Percentiles rank a stretch among this genome's conserved stretches.
phyloP scores from a whole-genome alignment of 1,140 invertebrate species.

The Drosophila nigrodunni region DNA sequence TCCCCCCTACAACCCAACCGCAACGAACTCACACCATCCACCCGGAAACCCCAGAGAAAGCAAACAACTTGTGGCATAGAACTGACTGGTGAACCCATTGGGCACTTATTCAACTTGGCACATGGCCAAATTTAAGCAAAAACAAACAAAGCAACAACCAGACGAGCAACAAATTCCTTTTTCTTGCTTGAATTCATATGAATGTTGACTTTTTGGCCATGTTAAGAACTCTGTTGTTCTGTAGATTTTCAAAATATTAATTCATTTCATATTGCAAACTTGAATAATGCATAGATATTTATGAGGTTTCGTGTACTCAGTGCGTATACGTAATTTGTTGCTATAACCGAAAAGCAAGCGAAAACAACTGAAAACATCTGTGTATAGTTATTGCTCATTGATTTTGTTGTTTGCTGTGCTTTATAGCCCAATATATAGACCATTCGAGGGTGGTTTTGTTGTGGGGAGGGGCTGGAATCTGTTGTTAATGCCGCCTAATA shows the following conservation, averaged over 20 bases:
- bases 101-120: slow-evolving; percentile 4
- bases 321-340: slow-evolving; percentile 58
- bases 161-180: neutral
- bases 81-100: slow-evolving; percentile 5
- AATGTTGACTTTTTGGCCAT: slow-evolving; percentile 4
- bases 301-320: slow-evolving; percentile 26
- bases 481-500: slow-evolving; percentile 63
- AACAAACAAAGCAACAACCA: slow-evolving; percentile 16
- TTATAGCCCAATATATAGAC: slow-evolving; percentile 13
- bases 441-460: neutral
- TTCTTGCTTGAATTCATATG: slow-evolving; percentile 21
- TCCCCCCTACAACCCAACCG: neutral
- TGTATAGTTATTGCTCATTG: slow-evolving; percentile 39
- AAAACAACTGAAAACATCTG: slow-evolving; percentile 16
- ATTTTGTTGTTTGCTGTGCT: slow-evolving; percentile 25
- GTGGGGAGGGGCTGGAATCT: neutral
- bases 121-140: slow-evolving; percentile 30
- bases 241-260: slow-evolving; percentile 24
- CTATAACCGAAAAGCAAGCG: neutral
- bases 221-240: slow-evolving; percentile 1
- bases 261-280: slow-evolving; percentile 27
- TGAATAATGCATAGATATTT: slow-evolving; percentile 69
- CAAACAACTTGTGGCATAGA: slow-evolving; percentile 45
- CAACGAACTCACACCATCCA: too few species aligned
- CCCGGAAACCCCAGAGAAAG: neutral